Base-by-base conservation (phyloP, 2,797 vertebrate genomes). In the Iguana delicatissima region DNA sequence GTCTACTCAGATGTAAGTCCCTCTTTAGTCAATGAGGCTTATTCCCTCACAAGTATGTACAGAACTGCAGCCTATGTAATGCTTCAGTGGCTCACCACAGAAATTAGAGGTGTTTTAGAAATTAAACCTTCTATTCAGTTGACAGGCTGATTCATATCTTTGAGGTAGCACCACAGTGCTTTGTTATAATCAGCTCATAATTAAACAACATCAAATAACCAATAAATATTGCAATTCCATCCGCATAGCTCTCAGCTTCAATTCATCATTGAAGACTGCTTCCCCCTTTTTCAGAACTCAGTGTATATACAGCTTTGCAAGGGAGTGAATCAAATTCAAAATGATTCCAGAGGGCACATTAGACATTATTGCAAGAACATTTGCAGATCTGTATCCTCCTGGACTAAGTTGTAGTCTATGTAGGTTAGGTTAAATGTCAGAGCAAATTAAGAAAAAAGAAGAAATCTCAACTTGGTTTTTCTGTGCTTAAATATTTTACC, bases 261-360 rank as follows among this genome's bases (percentile, higher is more conserved):
- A 73, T 90, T 69, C 32, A 16, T 90, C 18, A 69, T 50, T 59
- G 29, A 86, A 32, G 64, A 26, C 26, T 80, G 84, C 50, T 59
- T 85, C 57, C 38, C 5, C 38, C 24, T 42, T 46, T 46, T 46
- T 9, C 50, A 50, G 64, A 8, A 29, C 20, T 12, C 42, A 46
- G 9, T 59, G 13, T 69, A 62, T 20, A 29, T 7, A 50, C 26
- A 81, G 35, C 1, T 46, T 90, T 55, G 64, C 35, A 62, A 86
- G 80, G 50, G 52, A 72, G 57, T 86, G 89, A 90, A 85, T 85
- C 64, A 86, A 86, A 85, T 73, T 90, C 52, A 59, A n/a, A 73
- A 73, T 73, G 64, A 74, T 86, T 50, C 83, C 84, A 86, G 84
- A 59, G 29, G 69, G 79, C 52, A 83, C 52, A 32, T 83, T 74